These are phyloP conservation scores for Aporophyla nigra DNA, from an alignment of 2,888 invertebrate species.

Conservation along the genomic window DNA sequence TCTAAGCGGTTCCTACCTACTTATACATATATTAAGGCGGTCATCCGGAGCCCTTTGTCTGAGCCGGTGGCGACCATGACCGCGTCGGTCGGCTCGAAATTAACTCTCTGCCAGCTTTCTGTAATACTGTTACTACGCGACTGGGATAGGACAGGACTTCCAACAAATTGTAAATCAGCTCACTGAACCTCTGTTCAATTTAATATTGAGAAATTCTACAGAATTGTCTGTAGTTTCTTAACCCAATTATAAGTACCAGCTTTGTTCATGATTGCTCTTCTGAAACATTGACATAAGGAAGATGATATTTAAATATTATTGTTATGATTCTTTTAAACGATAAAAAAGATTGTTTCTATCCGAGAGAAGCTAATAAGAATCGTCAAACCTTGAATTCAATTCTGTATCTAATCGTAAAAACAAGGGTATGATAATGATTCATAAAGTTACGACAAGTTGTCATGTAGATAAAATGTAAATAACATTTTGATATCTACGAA, in stretches of 20 bases:
- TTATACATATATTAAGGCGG: constrained; percentile 26
- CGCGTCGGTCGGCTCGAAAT: constrained; percentile 66
- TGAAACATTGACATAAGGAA: background rate
- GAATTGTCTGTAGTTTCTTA: constrained; percentile 5
- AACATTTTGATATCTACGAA: constrained; percentile 19
- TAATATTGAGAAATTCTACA: constrained; percentile 18
- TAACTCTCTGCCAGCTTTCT: constrained; percentile 65
- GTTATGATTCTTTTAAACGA: background rate
- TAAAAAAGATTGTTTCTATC: constrained; percentile 22
- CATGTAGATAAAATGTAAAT: constrained; percentile 54
- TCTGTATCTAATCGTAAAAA: constrained; percentile 55
- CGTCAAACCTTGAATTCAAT: constrained; percentile 45
- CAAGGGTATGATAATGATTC: constrained; percentile 51
- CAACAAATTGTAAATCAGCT: constrained; percentile 46
- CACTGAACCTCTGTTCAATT: constrained; percentile 2
- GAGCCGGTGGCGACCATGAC: constrained; percentile 68
- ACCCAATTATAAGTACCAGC: background rate
- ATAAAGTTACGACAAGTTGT: constrained; percentile 43
- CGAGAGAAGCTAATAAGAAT: constrained; percentile 36
- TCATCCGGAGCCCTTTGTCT: constrained; percentile 63
- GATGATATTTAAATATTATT: constrained; percentile 5
- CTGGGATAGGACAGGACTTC: constrained; percentile 50
- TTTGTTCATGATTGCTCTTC: constrained; percentile 15
- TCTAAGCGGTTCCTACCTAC: constrained; percentile 48
- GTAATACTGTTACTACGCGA: constrained; percentile 50